Percentiles rank a stretch among this genome's conserved stretches.
Conservation (phyloP, 2,113 vertebrate species). For the Prunella himalayana region DNA sequence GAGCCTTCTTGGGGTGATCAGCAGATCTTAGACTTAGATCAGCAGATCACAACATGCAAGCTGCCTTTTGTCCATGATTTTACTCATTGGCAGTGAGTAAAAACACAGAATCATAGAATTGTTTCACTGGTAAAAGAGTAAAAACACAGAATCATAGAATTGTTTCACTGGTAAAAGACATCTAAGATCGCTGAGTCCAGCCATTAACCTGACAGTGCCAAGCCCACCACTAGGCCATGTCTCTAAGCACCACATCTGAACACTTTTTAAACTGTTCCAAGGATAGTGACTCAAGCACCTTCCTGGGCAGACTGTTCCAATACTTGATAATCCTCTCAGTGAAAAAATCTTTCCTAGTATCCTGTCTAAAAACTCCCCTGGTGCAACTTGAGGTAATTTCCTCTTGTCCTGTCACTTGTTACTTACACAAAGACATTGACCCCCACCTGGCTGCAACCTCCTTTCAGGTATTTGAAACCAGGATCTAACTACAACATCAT, state of each 20-base stretch:
- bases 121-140: not conserved
- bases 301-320: fast-evolving
- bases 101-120: not conserved
- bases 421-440: not conserved
- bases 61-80: not conserved
- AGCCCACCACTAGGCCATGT: not conserved
- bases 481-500: not conserved
- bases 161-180: not conserved
- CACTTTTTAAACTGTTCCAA: not conserved
- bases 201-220: not conserved
- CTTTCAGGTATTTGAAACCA: not conserved
- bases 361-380: not conserved
- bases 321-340: not conserved
- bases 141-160: not conserved
- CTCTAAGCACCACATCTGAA: not conserved
- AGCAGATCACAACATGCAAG: not conserved
- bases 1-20: not conserved
- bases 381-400: not conserved
- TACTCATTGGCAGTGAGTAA: not conserved
- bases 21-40: not conserved
- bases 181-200: not conserved
- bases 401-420: not conserved
- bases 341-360: not conserved
- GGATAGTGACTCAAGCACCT: not conserved
- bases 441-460: not conserved